phyloP scores from a whole-genome alignment of 2,888 invertebrate genomes.

The Ichneumon xanthorius region DNA sequence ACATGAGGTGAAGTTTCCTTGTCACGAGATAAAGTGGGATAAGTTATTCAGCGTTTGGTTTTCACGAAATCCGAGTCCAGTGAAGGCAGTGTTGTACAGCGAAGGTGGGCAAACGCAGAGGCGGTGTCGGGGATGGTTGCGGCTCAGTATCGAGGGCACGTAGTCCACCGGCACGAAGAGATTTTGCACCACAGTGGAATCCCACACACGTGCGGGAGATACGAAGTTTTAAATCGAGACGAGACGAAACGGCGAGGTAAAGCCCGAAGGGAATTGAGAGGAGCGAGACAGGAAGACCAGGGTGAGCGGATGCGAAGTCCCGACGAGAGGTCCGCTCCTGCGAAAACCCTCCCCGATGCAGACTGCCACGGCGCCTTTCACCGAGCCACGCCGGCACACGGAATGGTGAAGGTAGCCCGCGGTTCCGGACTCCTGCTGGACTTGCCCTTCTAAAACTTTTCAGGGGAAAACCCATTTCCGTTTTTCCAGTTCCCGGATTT shows the following conservation, averaged over 20 bases:
- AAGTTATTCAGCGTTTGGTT: slow-evolving; percentile 26
- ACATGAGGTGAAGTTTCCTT: background rate
- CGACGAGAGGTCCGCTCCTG: slow-evolving; percentile 11
- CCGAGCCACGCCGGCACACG: slow-evolving; percentile 29
- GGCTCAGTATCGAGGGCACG: slow-evolving; percentile 32
- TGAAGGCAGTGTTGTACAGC: background rate
- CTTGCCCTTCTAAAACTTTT: slow-evolving; percentile 61
- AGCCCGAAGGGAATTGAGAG: slow-evolving; percentile 10
- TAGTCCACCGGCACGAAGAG: slow-evolving; percentile 34
- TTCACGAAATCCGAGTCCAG: slow-evolving; percentile 6
- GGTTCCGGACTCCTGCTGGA: slow-evolving; percentile 33
- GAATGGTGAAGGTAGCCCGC: slow-evolving; percentile 26
- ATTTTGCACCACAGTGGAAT: slow-evolving; percentile 50
- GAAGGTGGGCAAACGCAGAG: background rate
- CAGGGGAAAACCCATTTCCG: slow-evolving; percentile 65
- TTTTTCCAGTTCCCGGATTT: slow-evolving; percentile 59
- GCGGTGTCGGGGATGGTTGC: slow-evolving; percentile 15
- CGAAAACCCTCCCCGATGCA: slow-evolving; percentile 4
- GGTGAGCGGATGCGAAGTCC: slow-evolving; percentile 1
- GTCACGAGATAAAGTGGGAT: background rate
- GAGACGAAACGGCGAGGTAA: slow-evolving; percentile 11
- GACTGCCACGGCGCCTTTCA: slow-evolving; percentile 50
- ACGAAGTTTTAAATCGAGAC: slow-evolving; percentile 62
- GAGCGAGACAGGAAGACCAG: slow-evolving; percentile 23
- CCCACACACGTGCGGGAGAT: slow-evolving; percentile 53